phyloP scores from a whole-genome alignment of 2,888 invertebrate species.

The Trichopria drosophilae region DNA sequence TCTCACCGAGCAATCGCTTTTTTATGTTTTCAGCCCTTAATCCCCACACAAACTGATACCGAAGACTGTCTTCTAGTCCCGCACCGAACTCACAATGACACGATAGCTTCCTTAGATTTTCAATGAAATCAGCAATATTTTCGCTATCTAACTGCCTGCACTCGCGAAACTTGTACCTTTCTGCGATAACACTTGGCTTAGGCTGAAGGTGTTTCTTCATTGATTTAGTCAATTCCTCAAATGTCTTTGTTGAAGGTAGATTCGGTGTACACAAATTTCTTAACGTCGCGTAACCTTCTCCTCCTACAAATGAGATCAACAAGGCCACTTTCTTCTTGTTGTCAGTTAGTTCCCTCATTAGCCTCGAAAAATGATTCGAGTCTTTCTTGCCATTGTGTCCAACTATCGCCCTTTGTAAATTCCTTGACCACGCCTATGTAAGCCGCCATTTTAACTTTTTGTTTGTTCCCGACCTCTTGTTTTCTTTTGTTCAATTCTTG shows the following conservation, averaged over 20 bases:
- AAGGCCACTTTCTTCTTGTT: not conserved
- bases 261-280: conserved; percentile 22
- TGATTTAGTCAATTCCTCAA: conserved; percentile 6
- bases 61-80: conserved; percentile 7
- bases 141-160: conserved; percentile 15
- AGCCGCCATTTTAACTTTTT: not conserved
- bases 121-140: conserved; percentile 14
- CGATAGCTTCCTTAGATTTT: conserved; percentile 9
- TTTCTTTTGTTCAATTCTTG: too few relatives aligned
- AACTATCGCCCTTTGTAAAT: too few relatives aligned
- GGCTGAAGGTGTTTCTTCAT: conserved; percentile 22
- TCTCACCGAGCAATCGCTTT: too few relatives aligned
- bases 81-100: conserved; percentile 16
- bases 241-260: conserved; percentile 13
- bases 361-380: too few relatives aligned
- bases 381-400: too few relatives aligned
- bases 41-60: conserved; percentile 1
- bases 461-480: too few relatives aligned
- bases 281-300: conserved; percentile 12
- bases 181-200: too few relatives aligned
- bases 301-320: not conserved
- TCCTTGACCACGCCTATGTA: too few relatives aligned
- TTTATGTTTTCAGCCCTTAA: too few relatives aligned
- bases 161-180: conserved; percentile 23
- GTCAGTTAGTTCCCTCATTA: too few relatives aligned